Evolutionary conservation across 92 coral and sea anemone genomes (phyloP), one percentile per base, ranked within the genome.

Genomic region (Porites divaricata): DNA sequence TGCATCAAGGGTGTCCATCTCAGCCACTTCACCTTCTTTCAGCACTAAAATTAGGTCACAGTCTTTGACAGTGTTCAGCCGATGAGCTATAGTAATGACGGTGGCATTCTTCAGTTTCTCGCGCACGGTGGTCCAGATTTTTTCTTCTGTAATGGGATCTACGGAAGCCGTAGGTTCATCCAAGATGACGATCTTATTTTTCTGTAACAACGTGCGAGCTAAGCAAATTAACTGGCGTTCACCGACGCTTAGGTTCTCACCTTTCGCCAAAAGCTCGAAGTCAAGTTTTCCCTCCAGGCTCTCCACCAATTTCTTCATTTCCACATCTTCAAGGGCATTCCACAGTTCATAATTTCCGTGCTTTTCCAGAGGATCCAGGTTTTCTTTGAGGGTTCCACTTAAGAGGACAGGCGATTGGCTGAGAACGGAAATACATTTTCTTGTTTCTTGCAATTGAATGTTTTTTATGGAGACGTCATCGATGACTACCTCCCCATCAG

Each of bases 141-240:
- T 81, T 81, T 49, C 57, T 52, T 81, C 86, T 19, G 86, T 81
- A 41, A 35, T 70, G 26, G 86, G 86, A 57, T 81, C 86, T 3
- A 81, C 86, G 48, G 70, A 66, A 4, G 86, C 86, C 6, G 86
- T 81, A 17, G 86, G 86, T 28, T 81, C 86, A 58, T 81, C 86
- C 28, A 81, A 70, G 59, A 81, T 81, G 70, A 81, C 77, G 21
- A 81, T 72, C 61, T 81, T 70, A 20, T 63, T 81, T 48, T 72
- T 78, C 56, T 70, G 77, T 13, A 81, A 68, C 45, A 81, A 62
- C 14, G 78, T 72, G 41, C 86, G 86, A 71, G 86, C 86, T 35
- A 81, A 48, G 58, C 86, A 81, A 78, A 81, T 70, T 49, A 81
- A 54, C 86, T 81, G 86, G 57, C 86, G 68, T 53, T 81, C 86